Percentiles rank a stretch among this genome's conserved stretches.
phyloP scores from a whole-genome alignment of 2,113 vertebrate genomes.

The Abramis brama region DNA sequence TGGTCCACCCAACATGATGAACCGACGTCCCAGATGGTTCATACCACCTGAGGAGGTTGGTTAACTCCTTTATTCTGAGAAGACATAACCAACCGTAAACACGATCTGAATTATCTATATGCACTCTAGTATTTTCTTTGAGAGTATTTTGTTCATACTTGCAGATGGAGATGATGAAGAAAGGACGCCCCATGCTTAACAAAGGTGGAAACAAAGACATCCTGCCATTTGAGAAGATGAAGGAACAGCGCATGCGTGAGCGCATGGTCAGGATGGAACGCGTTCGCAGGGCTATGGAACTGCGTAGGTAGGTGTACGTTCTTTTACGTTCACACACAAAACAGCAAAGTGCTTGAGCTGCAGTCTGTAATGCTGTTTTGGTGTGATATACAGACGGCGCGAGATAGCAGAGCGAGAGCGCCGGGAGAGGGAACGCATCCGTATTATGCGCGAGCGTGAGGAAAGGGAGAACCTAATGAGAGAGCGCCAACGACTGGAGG shows the following conservation, averaged over 20 bases:
- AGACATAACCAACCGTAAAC: not conserved
- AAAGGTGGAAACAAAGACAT: slow-evolving; percentile 86
- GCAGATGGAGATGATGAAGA: slow-evolving; percentile 80
- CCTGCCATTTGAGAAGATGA: slow-evolving; percentile 96
- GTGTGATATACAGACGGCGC: slow-evolving; percentile 78
- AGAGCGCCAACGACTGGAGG: slow-evolving; percentile 91
- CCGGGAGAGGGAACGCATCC: slow-evolving; percentile 85
- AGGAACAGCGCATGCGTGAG: slow-evolving; percentile 90
- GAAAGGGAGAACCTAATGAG: slow-evolving; percentile 92
- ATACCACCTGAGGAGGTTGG: slow-evolving; percentile 77
- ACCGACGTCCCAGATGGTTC: slow-evolving; percentile 75
- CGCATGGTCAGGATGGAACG: slow-evolving; percentile 89
- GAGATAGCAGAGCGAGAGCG: slow-evolving; percentile 89
- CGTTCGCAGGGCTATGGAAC: slow-evolving; percentile 85
- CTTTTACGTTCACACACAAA: not conserved
- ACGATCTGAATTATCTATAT: not conserved
- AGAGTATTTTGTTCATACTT: too few relatives aligned
- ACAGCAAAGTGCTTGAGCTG: not conserved
- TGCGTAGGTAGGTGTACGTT: slow-evolving; percentile 81
- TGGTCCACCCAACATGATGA: slow-evolving; percentile 63
- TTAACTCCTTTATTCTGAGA: not conserved
- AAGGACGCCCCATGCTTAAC: slow-evolving; percentile 80
- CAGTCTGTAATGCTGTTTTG: not conserved
- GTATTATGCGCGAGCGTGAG: slow-evolving; percentile 89
- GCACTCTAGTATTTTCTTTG: not conserved